These are phyloP conservation scores for Neolamprologus brichardi DNA, from an alignment of 2,113 vertebrate species.

Conservation along the genomic window DNA sequence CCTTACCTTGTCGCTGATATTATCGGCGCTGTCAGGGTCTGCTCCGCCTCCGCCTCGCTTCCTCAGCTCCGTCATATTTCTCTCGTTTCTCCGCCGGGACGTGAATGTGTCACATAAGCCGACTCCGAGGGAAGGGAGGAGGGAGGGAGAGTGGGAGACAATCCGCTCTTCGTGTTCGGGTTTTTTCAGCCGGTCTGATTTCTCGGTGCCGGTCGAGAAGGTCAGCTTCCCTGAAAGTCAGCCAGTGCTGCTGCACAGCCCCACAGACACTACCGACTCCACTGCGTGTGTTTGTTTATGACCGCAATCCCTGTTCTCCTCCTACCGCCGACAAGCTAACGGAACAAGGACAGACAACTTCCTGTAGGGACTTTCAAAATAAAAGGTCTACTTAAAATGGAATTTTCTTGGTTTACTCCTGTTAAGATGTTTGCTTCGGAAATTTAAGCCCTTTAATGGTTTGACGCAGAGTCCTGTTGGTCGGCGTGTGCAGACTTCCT, in stretches of 20 bases:
- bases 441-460: not conserved
- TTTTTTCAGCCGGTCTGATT: not conserved
- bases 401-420: fast-evolving
- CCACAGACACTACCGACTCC: not conserved
- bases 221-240: not conserved
- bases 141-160: not conserved
- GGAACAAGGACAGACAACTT: not conserved
- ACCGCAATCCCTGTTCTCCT: conserved; percentile 43
- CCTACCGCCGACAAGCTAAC: fast-evolving
- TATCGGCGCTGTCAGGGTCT: conserved; percentile 63
- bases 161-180: not conserved
- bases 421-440: not conserved
- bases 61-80: conserved; percentile 73
- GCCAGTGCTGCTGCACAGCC: not conserved
- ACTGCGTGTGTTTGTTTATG: conserved; percentile 70
- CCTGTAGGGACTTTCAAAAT: not conserved
- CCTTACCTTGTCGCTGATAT: conserved; percentile 72
- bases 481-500: not conserved
- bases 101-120: conserved; percentile 46
- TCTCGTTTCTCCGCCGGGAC: conserved; percentile 26
- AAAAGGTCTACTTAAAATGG: not conserved
- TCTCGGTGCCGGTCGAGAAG: not conserved
- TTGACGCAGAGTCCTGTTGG: not conserved
- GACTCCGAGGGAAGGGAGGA: not conserved
- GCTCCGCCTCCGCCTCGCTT: conserved; percentile 63